A percentile compares a stretch with the other conserved stretches of the same genome.
Evolutionary conservation across 2,888 invertebrate species (phyloP).

Genomic region (Spodoptera littoralis): DNA sequence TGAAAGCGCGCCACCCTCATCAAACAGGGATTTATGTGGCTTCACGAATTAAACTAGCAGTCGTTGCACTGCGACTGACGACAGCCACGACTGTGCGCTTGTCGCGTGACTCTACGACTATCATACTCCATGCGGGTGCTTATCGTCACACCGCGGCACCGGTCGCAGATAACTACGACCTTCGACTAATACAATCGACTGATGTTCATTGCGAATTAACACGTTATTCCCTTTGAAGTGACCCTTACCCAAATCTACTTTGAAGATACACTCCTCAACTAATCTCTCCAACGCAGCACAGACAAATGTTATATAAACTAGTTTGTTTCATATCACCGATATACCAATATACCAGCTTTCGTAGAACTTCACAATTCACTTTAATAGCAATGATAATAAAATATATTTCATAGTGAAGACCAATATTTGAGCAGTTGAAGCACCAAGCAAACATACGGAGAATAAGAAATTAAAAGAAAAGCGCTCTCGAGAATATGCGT

Average conservation of each 20-base stretch:
- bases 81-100: slow-evolving; percentile 34
- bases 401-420: slow-evolving; percentile 31
- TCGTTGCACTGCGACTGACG: slow-evolving; percentile 56
- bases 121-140: slow-evolving; percentile 69
- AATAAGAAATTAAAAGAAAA: slow-evolving; percentile 60
- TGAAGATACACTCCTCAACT: slow-evolving; percentile 15
- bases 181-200: slow-evolving; percentile 52
- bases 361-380: slow-evolving; percentile 9
- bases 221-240: slow-evolving; percentile 43
- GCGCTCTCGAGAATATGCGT: slow-evolving; percentile 59
- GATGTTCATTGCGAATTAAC: slow-evolving; percentile 44
- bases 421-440: slow-evolving; percentile 46
- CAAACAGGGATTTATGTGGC: slow-evolving; percentile 72
- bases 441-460: slow-evolving; percentile 51
- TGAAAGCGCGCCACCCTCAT: slow-evolving; percentile 72
- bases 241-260: slow-evolving; percentile 20
- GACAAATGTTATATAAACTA: slow-evolving; percentile 8
- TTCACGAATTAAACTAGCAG: slow-evolving; percentile 72
- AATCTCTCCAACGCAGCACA: slow-evolving; percentile 6
- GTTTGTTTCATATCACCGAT: neutral
- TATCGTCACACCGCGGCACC: slow-evolving; percentile 56
- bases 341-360: slow-evolving; percentile 3
- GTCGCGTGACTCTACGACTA: slow-evolving; percentile 46
- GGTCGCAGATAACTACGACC: slow-evolving; percentile 67
- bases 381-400: slow-evolving; percentile 17